Evolutionary conservation across 2,888 invertebrate species (phyloP).

Genomic region (Nudaria mundana): DNA sequence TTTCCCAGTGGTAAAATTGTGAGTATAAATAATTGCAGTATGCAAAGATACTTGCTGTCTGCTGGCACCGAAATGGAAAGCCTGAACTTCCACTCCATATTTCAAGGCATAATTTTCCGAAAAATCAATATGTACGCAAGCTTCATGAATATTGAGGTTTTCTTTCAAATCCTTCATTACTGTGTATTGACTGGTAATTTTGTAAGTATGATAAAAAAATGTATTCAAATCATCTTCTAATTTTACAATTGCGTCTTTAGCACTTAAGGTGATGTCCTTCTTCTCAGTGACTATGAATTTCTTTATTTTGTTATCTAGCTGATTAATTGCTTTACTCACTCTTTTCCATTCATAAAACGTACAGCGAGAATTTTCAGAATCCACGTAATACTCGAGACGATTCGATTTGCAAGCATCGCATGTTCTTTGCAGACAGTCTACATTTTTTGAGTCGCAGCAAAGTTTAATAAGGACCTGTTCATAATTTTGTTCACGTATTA

Average conservation of each 20-base stretch:
- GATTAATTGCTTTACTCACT: conserved; percentile 6
- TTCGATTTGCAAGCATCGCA: neutral
- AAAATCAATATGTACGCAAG: conserved; percentile 39
- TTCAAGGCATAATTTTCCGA: conserved; percentile 42
- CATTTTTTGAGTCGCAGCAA: no score
- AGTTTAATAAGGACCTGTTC: no score
- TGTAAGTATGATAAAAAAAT: conserved; percentile 7
- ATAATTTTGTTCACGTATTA: no score
- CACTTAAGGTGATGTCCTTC: conserved; percentile 1
- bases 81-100: conserved; percentile 16
- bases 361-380: neutral
- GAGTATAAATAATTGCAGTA: neutral
- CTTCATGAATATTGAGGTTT: conserved; percentile 17
- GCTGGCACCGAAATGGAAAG: neutral
- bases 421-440: conserved; percentile 7
- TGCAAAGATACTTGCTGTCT: neutral
- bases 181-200: conserved; percentile 12
- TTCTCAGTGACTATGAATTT: conserved; percentile 5
- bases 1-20: neutral
- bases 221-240: conserved; percentile 6
- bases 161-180: conserved; percentile 10
- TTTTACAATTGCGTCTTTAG: conserved; percentile 8
- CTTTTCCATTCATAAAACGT: conserved; percentile 7
- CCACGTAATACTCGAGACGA: no score
- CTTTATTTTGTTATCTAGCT: conserved; percentile 5